phyloP scores from a whole-genome alignment of 1,140 invertebrate species.

The Bicyclus anynana region DNA sequence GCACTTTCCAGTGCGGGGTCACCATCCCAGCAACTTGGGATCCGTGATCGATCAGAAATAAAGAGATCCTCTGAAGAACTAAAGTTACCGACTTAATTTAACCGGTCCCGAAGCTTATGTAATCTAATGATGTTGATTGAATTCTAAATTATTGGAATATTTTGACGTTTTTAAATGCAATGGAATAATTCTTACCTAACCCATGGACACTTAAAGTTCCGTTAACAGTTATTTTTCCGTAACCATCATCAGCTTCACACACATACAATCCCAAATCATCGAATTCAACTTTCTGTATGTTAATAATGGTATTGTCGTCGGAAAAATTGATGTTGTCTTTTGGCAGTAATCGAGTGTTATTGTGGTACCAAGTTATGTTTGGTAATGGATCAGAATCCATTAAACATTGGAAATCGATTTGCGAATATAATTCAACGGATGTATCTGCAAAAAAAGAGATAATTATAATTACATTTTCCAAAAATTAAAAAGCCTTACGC shows the following conservation, averaged over 20 bases:
- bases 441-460: conserved; percentile 45
- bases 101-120: too few species aligned
- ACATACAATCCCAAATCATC: conserved; percentile 45
- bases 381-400: conserved; percentile 41
- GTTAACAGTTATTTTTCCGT: conserved; percentile 36
- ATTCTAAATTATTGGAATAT: too few species aligned
- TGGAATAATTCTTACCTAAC: conserved; percentile 40
- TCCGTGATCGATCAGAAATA: too few species aligned
- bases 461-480: neutral
- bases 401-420: conserved; percentile 42
- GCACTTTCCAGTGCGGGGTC: too few species aligned
- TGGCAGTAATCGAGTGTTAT: conserved; percentile 33
- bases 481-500: too few species aligned
- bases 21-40: too few species aligned
- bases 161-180: too few species aligned
- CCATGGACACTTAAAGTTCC: conserved; percentile 41
- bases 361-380: conserved; percentile 48
- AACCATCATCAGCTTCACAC: conserved; percentile 53
- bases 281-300: conserved; percentile 45
- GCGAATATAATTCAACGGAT: conserved; percentile 49
- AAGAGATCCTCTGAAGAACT: too few species aligned
- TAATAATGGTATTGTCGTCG: conserved; percentile 29
- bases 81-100: too few species aligned
- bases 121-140: too few species aligned
- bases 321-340: conserved; percentile 31